Evolutionary conservation across 1,140 invertebrate species (phyloP).

Genomic region (Ruditapes philippinarum): DNA sequence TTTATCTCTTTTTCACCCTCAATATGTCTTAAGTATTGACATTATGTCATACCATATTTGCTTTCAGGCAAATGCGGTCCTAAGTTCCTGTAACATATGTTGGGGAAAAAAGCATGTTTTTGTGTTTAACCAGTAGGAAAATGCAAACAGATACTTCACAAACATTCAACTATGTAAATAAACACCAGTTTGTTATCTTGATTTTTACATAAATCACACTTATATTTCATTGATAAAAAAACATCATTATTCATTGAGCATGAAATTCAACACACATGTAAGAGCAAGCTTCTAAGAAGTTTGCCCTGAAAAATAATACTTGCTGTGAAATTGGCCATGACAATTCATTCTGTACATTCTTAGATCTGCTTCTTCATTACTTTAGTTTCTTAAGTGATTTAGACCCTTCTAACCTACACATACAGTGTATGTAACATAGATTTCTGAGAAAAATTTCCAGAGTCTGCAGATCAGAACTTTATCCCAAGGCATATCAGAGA

Average conservation of each 20-base stretch:
- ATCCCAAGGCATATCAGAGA: neutral
- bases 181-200: conserved; percentile 9
- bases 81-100: no score
- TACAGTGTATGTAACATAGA: conserved; percentile 6
- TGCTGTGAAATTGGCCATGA: conserved; percentile 2
- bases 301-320: conserved; percentile 33
- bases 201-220: conserved; percentile 35
- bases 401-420: neutral
- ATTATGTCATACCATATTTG: no score
- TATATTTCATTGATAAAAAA: conserved; percentile 25
- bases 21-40: no score
- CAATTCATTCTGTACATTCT: neutral
- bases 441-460: neutral
- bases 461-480: neutral
- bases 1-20: no score
- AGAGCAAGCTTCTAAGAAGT: conserved; percentile 25
- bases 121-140: no score
- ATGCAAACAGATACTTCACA: neutral
- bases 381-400: conserved; percentile 11
- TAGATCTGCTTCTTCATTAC: neutral
- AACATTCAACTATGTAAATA: neutral
- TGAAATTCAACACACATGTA: conserved; percentile 23
- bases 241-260: neutral
- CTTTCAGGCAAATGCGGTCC: no score
- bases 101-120: no score